Evolutionary conservation across 2,113 vertebrate species (phyloP).

Genomic region (Hippocampus abdominalis): DNA sequence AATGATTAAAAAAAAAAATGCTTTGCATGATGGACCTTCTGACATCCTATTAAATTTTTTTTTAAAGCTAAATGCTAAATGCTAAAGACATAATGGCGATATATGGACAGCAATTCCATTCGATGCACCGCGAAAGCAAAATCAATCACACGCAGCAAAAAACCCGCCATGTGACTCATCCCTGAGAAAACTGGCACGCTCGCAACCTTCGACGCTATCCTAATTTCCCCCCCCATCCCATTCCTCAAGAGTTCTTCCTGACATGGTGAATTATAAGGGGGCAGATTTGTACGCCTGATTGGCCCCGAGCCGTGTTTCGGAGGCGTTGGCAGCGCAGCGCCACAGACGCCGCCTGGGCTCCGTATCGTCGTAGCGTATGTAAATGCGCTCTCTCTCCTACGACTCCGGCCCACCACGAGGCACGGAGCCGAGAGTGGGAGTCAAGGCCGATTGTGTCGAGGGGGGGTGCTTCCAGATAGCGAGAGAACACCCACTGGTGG

Average conservation of each 20-base stretch:
- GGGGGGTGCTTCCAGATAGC: slow-evolving; percentile 66
- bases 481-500: slow-evolving; percentile 65
- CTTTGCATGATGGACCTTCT: background rate
- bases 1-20: background rate
- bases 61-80: no score
- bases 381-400: slow-evolving; percentile 70
- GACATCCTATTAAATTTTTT: background rate
- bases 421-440: slow-evolving; percentile 67
- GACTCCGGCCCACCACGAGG: slow-evolving; percentile 69
- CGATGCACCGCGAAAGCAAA: background rate
- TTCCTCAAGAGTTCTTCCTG: slow-evolving; percentile 74
- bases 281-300: slow-evolving; percentile 68
- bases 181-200: slow-evolving; percentile 66
- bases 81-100: slow-evolving; percentile 26
- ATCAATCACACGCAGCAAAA: slow-evolving; percentile 49
- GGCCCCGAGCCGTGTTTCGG: slow-evolving; percentile 68
- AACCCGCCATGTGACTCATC: slow-evolving; percentile 63
- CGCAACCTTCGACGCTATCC: slow-evolving; percentile 66
- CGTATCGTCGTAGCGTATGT: slow-evolving; percentile 64
- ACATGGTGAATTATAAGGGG: slow-evolving; percentile 73
- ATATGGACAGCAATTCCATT: background rate
- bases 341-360: slow-evolving; percentile 64
- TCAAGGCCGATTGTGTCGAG: slow-evolving; percentile 68
- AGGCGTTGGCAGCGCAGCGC: slow-evolving; percentile 64
- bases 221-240: slow-evolving; percentile 66